Percentiles rank a stretch among this genome's conserved stretches.
Evolutionary conservation across 2,113 vertebrate species (phyloP).

Genomic region (Entomyzon cyanotis): DNA sequence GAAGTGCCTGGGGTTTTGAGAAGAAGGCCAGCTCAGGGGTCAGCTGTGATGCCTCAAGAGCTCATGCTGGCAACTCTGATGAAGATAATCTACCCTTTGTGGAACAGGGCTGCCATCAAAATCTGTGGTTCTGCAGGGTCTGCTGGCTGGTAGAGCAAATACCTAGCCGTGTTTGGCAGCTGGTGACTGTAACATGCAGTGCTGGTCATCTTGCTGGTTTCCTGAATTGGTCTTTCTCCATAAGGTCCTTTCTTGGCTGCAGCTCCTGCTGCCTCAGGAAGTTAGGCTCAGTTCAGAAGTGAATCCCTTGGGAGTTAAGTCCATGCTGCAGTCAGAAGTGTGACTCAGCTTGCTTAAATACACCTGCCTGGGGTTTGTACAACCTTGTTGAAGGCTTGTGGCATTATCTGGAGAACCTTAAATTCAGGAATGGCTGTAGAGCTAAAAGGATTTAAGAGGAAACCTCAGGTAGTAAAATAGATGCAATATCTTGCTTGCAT

Average conservation of each 20-base stretch:
- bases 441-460: neutral
- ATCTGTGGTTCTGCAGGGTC: neutral
- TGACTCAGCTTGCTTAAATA: neutral
- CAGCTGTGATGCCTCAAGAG: neutral
- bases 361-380: neutral
- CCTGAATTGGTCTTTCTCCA: neutral
- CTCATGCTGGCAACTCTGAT: neutral
- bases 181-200: neutral
- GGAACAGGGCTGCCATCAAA: neutral
- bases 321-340: neutral
- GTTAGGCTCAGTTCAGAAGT: neutral
- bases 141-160: neutral
- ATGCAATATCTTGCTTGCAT: neutral
- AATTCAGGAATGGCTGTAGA: neutral
- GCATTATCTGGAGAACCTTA: neutral
- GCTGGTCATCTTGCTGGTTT: neutral
- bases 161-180: neutral
- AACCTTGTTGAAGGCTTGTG: neutral
- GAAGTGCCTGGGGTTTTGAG: neutral
- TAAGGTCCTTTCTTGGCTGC: neutral
- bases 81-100: neutral
- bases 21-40: neutral
- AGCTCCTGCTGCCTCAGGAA: neutral
- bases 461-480: neutral
- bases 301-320: neutral